Evolutionary conservation across 1,140 invertebrate genomes (phyloP).

Genomic region (Drusus annulatus): DNA sequence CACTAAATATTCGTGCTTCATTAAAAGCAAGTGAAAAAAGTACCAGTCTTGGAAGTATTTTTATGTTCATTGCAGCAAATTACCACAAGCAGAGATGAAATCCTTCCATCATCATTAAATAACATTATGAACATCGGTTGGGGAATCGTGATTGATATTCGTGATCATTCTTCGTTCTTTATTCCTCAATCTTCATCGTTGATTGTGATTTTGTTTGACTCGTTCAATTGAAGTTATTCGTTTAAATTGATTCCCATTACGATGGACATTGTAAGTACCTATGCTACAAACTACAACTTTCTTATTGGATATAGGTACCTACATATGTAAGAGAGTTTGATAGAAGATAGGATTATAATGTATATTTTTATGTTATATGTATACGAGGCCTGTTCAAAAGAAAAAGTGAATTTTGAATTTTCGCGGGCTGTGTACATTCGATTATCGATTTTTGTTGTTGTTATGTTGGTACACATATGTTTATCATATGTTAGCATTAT

Average conservation of each 20-base stretch:
- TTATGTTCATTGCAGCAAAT: not conserved
- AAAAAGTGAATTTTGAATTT: no score
- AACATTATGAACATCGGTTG: not conserved
- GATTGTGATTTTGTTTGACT: not conserved
- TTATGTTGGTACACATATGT: no score
- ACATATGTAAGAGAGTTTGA: no score
- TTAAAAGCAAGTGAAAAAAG: not conserved
- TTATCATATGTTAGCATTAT: no score
- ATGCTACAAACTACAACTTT: not conserved
- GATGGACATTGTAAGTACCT: not conserved
- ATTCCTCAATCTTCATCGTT: not conserved
- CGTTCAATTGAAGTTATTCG: not conserved
- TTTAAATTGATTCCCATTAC: not conserved
- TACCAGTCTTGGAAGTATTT: not conserved
- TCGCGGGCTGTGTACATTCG: no score
- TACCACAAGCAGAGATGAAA: conserved; percentile 6
- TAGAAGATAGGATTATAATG: no score
- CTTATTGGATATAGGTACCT: no score
- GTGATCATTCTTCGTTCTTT: conserved; percentile 2
- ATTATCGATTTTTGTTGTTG: no score
- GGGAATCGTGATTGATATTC: conserved; percentile 17
- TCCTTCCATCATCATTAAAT: conserved; percentile 23
- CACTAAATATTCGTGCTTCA: conserved; percentile 1
- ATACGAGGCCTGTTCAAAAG: no score
- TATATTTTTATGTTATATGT: no score